These are phyloP conservation scores for Ramphastos sulfuratus DNA, from an alignment of 2,113 vertebrate genomes.

Conservation along the genomic window DNA sequence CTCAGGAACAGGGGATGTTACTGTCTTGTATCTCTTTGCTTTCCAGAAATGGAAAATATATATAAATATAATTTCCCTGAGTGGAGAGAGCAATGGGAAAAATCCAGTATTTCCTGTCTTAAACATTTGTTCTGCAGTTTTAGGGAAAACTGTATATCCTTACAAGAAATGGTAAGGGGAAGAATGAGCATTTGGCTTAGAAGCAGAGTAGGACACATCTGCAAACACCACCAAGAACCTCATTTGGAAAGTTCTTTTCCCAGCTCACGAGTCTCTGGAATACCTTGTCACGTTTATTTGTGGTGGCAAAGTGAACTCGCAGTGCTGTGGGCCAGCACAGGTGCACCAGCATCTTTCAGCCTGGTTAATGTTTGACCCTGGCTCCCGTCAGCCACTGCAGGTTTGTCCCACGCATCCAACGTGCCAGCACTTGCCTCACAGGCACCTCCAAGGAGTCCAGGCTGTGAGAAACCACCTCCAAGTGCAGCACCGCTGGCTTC, in stretches of 20 bases:
- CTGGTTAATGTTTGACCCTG: neutral
- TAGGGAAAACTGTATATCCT: neutral
- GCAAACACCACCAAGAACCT: neutral
- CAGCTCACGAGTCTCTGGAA: neutral
- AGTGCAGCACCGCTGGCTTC: neutral
- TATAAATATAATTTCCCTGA: neutral
- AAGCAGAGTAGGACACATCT: neutral
- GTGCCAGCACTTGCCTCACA: fast-evolving
- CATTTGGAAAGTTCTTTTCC: neutral
- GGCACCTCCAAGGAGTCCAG: neutral
- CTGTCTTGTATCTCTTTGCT: neutral
- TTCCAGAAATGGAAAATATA: neutral
- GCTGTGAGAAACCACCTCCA: neutral
- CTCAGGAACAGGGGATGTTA: neutral
- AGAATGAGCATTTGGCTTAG: neutral
- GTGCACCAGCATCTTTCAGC: neutral
- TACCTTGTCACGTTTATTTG: neutral
- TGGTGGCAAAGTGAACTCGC: fast-evolving
- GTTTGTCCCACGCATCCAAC: neutral
- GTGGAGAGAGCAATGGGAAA: neutral
- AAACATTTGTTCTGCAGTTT: neutral
- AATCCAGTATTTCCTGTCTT: neutral
- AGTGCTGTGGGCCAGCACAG: fast-evolving
- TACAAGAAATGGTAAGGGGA: neutral
- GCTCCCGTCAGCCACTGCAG: fast-evolving